Evolutionary conservation across 2,113 vertebrate genomes (phyloP).

Genomic region (Oophaga pumilio): DNA sequence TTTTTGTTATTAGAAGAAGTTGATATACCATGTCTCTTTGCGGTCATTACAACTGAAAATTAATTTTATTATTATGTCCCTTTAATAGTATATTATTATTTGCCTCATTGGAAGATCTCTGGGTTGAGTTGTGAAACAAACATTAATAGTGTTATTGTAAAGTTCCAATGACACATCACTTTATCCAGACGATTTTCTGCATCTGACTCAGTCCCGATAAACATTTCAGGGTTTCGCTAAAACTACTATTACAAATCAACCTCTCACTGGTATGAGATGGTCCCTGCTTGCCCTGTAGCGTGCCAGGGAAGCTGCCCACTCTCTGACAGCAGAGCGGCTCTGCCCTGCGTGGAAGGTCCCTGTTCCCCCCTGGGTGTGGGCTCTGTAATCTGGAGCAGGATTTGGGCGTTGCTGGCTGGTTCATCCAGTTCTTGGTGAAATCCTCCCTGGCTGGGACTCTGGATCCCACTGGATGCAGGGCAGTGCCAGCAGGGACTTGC

Average conservation of each 20-base stretch:
- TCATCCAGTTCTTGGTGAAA: constrained; percentile 55
- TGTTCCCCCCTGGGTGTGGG: constrained; percentile 49
- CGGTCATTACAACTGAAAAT: background rate
- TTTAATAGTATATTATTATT: background rate
- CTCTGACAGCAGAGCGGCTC: constrained; percentile 33
- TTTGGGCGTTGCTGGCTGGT: constrained; percentile 57
- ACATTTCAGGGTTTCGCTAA: background rate
- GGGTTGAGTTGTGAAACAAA: constrained; percentile 23
- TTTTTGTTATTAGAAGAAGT: too few relatives aligned
- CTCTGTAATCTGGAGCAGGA: constrained; percentile 54
- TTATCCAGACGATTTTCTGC: background rate
- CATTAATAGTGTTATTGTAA: constrained; percentile 19
- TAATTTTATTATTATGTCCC: background rate
- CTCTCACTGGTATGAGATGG: background rate
- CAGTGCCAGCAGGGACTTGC: constrained; percentile 55
- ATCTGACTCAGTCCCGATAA: background rate
- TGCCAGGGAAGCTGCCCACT: constrained; percentile 23
- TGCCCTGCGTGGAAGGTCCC: constrained; percentile 43
- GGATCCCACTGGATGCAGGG: constrained; percentile 58
- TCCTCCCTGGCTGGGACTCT: constrained; percentile 52
- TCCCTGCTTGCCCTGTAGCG: constrained; percentile 1
- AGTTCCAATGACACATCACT: constrained; percentile 23
- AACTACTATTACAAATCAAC: background rate
- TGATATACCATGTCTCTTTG: background rate
- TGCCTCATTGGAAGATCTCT: background rate